Evolutionary conservation across 2,113 vertebrate genomes (phyloP).

Genomic region (Plestiodon gilberti): DNA sequence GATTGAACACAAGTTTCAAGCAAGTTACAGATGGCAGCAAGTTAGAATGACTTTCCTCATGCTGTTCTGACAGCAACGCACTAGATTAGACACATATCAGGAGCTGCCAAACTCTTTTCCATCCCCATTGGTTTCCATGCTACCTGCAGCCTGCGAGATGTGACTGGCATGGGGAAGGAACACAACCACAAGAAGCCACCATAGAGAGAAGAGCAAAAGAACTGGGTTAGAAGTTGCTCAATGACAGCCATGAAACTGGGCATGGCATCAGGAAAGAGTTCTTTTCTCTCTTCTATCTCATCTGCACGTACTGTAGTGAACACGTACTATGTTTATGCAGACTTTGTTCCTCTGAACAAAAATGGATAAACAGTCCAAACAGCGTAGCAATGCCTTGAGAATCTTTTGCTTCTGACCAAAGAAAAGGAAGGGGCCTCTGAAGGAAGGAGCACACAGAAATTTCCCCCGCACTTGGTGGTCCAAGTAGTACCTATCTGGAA

Average conservation of each 20-base stretch:
- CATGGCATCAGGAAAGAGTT: not conserved
- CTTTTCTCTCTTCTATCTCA: not conserved
- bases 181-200: not conserved
- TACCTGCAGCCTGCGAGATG: constrained; percentile 18
- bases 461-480: not conserved
- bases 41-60: constrained; percentile 29
- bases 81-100: constrained; percentile 1
- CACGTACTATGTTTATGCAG: too few species aligned
- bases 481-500: not conserved
- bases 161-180: not conserved
- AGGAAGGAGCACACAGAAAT: not conserved
- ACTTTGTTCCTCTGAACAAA: not conserved
- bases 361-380: not conserved
- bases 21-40: constrained; percentile 36
- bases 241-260: not conserved
- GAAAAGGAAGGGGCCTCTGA: not conserved
- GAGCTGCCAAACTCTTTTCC: not conserved
- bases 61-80: constrained; percentile 23
- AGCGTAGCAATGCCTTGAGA: not conserved
- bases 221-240: constrained; percentile 2
- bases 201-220: not conserved
- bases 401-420: not conserved
- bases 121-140: not conserved
- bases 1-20: constrained; percentile 31
- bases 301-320: not conserved